A percentile compares a stretch with the other conserved stretches of the same genome.
Conservation (phyloP, 2,113 vertebrate species). For the Paraplagusia blochii region DNA sequence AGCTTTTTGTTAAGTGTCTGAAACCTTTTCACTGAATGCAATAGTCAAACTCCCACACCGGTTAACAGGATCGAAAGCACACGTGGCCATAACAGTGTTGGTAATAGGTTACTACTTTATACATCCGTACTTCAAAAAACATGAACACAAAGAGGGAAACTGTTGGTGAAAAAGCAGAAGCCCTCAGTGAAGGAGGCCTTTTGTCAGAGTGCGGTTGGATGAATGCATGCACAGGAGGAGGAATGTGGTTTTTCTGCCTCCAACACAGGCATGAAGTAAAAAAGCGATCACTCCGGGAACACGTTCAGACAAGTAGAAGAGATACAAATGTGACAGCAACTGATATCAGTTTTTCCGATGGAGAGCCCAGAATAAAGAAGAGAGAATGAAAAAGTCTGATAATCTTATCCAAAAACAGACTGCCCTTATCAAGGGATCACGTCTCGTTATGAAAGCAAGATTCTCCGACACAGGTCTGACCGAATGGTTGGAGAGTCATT, state of each 20-base stretch:
- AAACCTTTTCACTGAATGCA: too few relatives aligned
- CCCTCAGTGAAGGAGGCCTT: not conserved
- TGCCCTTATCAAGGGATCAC: not conserved
- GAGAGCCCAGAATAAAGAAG: not conserved
- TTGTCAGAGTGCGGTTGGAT: not conserved
- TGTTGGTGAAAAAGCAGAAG: too few relatives aligned
- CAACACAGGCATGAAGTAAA: too few relatives aligned
- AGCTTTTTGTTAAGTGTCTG: too few relatives aligned
- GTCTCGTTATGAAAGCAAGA: not conserved
- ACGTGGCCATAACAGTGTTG: too few relatives aligned
- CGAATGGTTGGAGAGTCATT: too few relatives aligned
- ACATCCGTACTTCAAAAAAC: too few relatives aligned
- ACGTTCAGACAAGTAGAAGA: not conserved
- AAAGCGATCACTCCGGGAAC: not conserved
- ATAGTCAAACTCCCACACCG: too few relatives aligned
- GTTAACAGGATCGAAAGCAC: too few relatives aligned
- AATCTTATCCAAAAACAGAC: not conserved
- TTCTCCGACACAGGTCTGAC: not conserved
- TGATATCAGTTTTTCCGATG: not conserved
- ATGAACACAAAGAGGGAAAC: too few relatives aligned
- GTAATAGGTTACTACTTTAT: too few relatives aligned
- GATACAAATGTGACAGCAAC: not conserved
- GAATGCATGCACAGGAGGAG: not conserved
- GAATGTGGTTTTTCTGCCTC: slow-evolving; percentile 2
- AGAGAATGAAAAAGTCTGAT: not conserved